A percentile compares a stretch with the other conserved stretches of the same genome.
These are phyloP conservation scores for Rotaria macrura DNA, from an alignment of 2,888 invertebrate genomes.

Conservation along the genomic window DNA sequence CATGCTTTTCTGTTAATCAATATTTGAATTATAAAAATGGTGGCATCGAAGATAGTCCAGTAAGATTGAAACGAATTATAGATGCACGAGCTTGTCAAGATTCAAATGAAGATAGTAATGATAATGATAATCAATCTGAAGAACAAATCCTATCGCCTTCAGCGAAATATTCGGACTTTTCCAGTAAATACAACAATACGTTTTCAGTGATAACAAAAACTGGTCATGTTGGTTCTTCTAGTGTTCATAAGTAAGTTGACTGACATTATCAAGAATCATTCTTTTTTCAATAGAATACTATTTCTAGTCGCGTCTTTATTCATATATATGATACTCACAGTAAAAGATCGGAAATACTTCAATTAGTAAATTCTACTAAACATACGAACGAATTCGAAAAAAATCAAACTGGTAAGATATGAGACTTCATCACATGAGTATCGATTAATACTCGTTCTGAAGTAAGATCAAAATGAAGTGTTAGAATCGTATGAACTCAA, in stretches of 20 bases:
- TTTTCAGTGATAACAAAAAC: neutral
- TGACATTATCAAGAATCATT: neutral
- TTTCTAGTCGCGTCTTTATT: neutral
- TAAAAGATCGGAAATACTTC: neutral
- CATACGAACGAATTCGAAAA: neutral
- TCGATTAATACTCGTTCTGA: too few relatives aligned
- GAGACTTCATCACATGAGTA: too few relatives aligned
- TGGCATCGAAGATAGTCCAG: neutral
- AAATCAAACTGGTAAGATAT: neutral
- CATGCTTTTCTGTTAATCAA: neutral
- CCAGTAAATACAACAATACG: neutral
- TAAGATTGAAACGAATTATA: neutral
- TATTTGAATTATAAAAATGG: neutral
- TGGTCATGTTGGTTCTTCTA: neutral
- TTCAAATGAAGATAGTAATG: neutral
- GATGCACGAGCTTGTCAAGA: neutral
- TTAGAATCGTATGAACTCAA: too few relatives aligned
- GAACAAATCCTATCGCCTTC: neutral
- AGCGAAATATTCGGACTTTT: too few relatives aligned
- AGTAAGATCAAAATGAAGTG: too few relatives aligned
- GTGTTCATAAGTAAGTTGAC: neutral
- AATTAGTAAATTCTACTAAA: neutral
- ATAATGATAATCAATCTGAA: neutral
- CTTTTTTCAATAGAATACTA: neutral
- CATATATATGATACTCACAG: neutral